A percentile compares a stretch with the other conserved stretches of the same genome.
Conservation (phyloP, 2,888 invertebrate species). For the Poecilobothrus nobilitatus region DNA sequence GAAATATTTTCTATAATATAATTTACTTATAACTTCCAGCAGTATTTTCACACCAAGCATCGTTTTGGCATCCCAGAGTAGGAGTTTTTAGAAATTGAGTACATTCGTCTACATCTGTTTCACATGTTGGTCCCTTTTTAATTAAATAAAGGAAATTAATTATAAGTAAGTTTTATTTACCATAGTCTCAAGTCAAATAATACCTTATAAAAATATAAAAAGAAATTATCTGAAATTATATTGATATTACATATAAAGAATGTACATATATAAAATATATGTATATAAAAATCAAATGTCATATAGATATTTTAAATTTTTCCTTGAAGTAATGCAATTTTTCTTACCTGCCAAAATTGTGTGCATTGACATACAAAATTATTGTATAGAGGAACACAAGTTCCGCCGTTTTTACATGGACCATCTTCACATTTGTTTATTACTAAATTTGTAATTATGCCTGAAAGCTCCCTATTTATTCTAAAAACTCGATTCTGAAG, state of each 20-base stretch:
- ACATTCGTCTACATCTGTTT: conserved; percentile 82
- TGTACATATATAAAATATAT: too few relatives aligned
- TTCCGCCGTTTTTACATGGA: conserved; percentile 78
- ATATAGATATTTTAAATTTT: too few relatives aligned
- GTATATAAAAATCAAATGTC: too few relatives aligned
- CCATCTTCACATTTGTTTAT: conserved; percentile 56
- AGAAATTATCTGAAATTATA: too few relatives aligned
- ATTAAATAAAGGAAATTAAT: not conserved
- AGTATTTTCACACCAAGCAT: conserved; percentile 71
- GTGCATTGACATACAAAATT: conserved; percentile 68
- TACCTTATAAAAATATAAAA: too few relatives aligned
- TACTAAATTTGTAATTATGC: conserved; percentile 42
- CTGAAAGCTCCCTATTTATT: not conserved
- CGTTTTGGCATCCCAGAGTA: conserved; percentile 84
- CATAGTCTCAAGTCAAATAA: too few relatives aligned
- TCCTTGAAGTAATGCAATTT: not conserved
- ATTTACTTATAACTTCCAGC: conserved; percentile 67
- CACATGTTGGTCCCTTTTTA: conserved; percentile 58
- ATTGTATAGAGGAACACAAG: conserved; percentile 64
- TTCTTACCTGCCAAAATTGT: conserved; percentile 52
- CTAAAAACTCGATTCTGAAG: conserved; percentile 21
- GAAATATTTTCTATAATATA: too few relatives aligned
- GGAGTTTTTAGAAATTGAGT: conserved; percentile 60
- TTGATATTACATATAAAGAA: too few relatives aligned
- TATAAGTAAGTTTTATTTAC: not conserved